A percentile compares a stretch with the other conserved stretches of the same genome.
Conservation (phyloP, 2,888 invertebrate species). For the Cecidostiba fungosa region DNA sequence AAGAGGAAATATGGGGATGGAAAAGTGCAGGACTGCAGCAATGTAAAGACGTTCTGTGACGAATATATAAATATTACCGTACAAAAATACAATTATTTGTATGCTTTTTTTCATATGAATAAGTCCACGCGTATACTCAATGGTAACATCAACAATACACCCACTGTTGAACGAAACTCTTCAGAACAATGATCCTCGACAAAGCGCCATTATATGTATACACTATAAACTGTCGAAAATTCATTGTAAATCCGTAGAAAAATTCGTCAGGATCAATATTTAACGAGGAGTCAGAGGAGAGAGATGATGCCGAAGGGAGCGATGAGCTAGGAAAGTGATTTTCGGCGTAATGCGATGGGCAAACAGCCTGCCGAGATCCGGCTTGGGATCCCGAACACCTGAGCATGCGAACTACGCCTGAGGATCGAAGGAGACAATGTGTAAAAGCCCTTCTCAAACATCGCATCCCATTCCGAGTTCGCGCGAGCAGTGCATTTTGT, state of each 20-base stretch:
- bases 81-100: too few species aligned
- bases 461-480: slow-evolving; percentile 10
- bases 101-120: neutral
- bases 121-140: neutral
- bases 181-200: neutral
- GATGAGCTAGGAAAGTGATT: slow-evolving; percentile 70
- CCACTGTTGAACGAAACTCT: neutral
- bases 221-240: neutral
- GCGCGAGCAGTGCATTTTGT: slow-evolving; percentile 7
- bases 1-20: neutral
- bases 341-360: slow-evolving; percentile 76
- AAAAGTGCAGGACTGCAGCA: neutral
- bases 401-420: slow-evolving; percentile 48
- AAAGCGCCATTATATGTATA: neutral
- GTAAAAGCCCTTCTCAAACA: slow-evolving; percentile 25
- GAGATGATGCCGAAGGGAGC: neutral
- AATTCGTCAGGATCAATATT: slow-evolving; percentile 35
- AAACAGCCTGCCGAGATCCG: slow-evolving; percentile 71
- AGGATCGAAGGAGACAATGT: slow-evolving; percentile 26
- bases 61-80: too few species aligned
- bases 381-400: slow-evolving; percentile 38
- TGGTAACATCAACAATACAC: neutral
- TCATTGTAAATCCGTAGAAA: neutral
- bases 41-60: neutral
- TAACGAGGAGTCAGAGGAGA: slow-evolving; percentile 21